Base-by-base conservation (phyloP, 2,888 invertebrate species). In the Biston stratarius region DNA sequence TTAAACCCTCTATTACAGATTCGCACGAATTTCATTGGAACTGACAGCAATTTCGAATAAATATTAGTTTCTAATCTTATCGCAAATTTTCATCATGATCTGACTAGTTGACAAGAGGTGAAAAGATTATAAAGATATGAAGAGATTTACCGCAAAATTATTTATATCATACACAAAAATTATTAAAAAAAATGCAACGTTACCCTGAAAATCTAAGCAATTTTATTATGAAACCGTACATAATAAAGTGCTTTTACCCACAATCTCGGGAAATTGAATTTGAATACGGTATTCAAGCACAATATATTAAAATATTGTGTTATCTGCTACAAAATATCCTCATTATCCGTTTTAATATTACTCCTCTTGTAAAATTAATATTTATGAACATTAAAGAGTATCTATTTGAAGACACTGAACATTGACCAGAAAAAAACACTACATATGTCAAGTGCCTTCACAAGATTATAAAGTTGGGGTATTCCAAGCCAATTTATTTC, bases 191-290 rank as follows among this genome's bases (percentile, higher is more conserved):
- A 24, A 12, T 33, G 24, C 11, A 24, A 55, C 8, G 15, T 14
- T 40, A 24, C n/a, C 53, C 42, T 42, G 24, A 42, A 24, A 42
- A 9, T 52, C 42, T 7, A 12, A 55, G 24, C 55, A 55, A 55
- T 55, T 42, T 55, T 55, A 55, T 55, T 6, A 40, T 53, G 12
- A 38, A 36, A 40, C 55, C 15, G 42, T 55, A 24, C 11, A 24
- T 40, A 40, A 11, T 11, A 55, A 42, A 55, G 40, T 42, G 55
- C 52, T 42, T 24, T 38, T 14, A 52, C n/a, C 14, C 36, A 34
- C 47, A 58, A 38, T 52, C 6, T 5, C 40, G 11, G 42, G 55
- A 42, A 55, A 42, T 55, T 55, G 24, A 42, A 55, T 55, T 9
- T 12, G 40, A 24, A 55, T 11, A 55, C 12, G 24, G 24, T 12